Conservation (phyloP, 1,140 invertebrate genomes). For the Meloidogyne exigua region DNA sequence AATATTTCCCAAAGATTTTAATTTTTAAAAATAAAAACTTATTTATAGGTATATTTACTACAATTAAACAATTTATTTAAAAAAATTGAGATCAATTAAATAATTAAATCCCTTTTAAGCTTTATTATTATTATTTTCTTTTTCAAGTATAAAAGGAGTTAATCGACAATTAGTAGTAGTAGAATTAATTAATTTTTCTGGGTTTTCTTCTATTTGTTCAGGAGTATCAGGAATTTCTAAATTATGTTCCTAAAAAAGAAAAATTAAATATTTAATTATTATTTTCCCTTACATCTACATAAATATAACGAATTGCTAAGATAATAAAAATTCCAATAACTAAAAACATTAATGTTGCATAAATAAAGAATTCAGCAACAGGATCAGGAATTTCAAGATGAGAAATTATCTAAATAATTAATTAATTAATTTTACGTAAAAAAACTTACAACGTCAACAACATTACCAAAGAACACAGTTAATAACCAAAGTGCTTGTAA, state of each 20-base stretch:
- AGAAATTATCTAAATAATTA: constrained; percentile 49
- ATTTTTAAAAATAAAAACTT: too few relatives aligned
- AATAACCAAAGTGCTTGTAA: constrained; percentile 59
- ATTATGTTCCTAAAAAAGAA: constrained; percentile 19
- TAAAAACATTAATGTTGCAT: constrained; percentile 55
- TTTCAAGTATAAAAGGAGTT: constrained; percentile 14
- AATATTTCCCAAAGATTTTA: too few relatives aligned
- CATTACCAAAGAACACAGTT: constrained; percentile 60
- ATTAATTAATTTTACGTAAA: background rate
- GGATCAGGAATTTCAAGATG: constrained; percentile 50
- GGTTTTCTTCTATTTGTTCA: constrained; percentile 10
- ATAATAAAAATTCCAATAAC: constrained; percentile 49
- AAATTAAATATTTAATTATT: background rate
- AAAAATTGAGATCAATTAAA: background rate
- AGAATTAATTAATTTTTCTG: constrained; percentile 10
- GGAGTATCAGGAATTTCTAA: constrained; percentile 23
- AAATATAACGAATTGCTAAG: constrained; percentile 28
- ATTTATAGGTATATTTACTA: too few relatives aligned
- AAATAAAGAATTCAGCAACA: constrained; percentile 60
- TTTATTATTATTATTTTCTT: constrained; percentile 12
- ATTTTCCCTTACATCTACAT: constrained; percentile 21
- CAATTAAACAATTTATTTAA: background rate
- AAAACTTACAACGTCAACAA: constrained; percentile 36
- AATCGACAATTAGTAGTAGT: background rate
- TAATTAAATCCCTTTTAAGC: constrained; percentile 4